Conservation (phyloP, 53 echinoderm and acorn worm genomes). For the Echinometra lucunter region DNA sequence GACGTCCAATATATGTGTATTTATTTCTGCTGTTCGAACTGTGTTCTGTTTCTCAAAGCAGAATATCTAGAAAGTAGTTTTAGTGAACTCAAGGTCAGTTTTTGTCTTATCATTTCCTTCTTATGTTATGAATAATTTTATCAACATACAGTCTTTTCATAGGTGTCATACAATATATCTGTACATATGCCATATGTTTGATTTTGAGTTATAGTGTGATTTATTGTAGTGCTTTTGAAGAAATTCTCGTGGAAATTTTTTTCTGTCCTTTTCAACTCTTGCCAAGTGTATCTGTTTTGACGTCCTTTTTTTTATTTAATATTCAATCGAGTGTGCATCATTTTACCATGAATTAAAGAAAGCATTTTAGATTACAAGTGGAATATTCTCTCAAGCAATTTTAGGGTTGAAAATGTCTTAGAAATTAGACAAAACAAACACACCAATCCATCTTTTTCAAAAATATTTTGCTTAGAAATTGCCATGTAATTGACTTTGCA, state of each 20-base stretch:
- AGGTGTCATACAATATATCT: neutral
- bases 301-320: no score
- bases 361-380: neutral
- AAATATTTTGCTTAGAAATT: no score
- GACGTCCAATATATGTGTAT: neutral
- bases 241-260: conserved; percentile 7
- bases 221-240: neutral
- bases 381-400: neutral
- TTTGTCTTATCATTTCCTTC: neutral
- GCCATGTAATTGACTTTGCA: no score
- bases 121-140: neutral
- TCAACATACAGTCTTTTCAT: neutral
- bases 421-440: neutral
- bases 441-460: no score
- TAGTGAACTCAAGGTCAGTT: no score
- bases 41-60: no score
- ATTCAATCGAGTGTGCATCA: neutral
- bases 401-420: neutral
- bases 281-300: conserved; percentile 19
- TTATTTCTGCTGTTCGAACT: no score
- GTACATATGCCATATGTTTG: conserved; percentile 32
- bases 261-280: conserved; percentile 8
- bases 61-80: no score
- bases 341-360: neutral
- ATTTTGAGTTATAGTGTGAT: neutral